Evolutionary conservation across 2,888 invertebrate genomes (phyloP).

Genomic region (Plagiodera versicolora): DNA sequence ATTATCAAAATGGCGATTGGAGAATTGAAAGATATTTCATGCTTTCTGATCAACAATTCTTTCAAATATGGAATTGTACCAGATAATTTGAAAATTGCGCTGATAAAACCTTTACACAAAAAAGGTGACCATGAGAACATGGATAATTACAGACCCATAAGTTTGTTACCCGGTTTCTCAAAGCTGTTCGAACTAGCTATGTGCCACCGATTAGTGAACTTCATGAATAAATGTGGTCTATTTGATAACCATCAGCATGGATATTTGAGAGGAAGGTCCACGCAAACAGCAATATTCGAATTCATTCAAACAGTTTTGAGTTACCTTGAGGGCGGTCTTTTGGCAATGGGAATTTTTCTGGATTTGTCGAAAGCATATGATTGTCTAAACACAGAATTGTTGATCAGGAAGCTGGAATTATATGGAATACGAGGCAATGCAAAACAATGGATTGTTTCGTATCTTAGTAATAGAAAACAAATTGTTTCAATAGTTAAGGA

Average conservation of each 20-base stretch:
- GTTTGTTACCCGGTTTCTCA: slow-evolving; percentile 1
- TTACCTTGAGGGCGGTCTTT: neutral
- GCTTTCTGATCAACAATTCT: neutral
- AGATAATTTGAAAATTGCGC: neutral
- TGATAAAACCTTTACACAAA: slow-evolving; percentile 4
- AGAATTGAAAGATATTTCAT: too few relatives aligned
- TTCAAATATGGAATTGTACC: neutral
- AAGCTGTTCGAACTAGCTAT: neutral
- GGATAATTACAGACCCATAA: slow-evolving; percentile 8
- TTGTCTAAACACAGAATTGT: neutral
- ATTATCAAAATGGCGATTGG: too few relatives aligned
- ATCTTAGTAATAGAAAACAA: too few relatives aligned
- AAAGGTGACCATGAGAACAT: neutral
- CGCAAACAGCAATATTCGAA: neutral
- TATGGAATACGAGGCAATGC: neutral
- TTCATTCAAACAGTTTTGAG: neutral
- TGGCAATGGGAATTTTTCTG: neutral
- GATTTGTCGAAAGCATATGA: neutral
- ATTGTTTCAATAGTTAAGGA: too few relatives aligned
- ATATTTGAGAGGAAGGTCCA: neutral
- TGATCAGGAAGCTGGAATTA: neutral
- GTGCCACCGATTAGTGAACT: too few relatives aligned
- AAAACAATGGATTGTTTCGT: neutral
- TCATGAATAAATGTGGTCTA: too few relatives aligned
- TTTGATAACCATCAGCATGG: too few relatives aligned